These are phyloP conservation scores for Bombus impatiens DNA, from an alignment of 1,140 invertebrate species.

Conservation along the genomic window DNA sequence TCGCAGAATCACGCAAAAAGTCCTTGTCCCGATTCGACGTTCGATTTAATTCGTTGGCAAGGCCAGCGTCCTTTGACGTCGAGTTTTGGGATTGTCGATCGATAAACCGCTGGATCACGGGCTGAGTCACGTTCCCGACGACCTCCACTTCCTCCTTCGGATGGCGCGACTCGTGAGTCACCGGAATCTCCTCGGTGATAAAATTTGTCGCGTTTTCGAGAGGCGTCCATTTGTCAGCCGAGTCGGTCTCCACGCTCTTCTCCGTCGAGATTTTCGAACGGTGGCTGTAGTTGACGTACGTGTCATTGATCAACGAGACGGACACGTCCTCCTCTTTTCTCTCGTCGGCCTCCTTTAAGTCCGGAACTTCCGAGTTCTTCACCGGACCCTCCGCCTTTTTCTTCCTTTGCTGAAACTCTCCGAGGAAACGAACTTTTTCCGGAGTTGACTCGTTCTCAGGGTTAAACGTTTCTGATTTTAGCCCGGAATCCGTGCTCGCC, in stretches of 20 bases:
- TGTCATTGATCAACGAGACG: constrained; percentile 75
- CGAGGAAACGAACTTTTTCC: neutral
- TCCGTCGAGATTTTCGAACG: constrained; percentile 28
- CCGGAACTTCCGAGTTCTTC: constrained; percentile 46
- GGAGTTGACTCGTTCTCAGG: neutral
- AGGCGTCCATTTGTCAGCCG: neutral
- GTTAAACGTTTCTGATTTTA: neutral
- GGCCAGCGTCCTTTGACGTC: neutral
- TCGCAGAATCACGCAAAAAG: neutral
- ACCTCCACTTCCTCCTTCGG: constrained; percentile 76
- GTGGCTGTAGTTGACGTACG: constrained; percentile 72
- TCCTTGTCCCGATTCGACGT: neutral
- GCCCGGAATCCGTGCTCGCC: neutral
- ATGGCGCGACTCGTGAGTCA: constrained; percentile 9
- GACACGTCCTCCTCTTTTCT: neutral
- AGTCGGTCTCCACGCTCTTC: neutral
- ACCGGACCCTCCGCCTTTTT: neutral
- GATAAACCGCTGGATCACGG: constrained; percentile 60
- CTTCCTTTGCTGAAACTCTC: neutral
- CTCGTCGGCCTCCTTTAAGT: constrained; percentile 30
- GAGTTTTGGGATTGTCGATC: neutral
- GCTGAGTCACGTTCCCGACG: constrained; percentile 60
- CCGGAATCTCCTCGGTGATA: constrained; percentile 19
- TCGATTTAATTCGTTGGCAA: neutral
- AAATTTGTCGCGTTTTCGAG: constrained; percentile 43